A percentile compares a stretch with the other conserved stretches of the same genome.
Evolutionary conservation across 2,113 vertebrate species (phyloP).

Genomic region (Odocoileus virginianus): DNA sequence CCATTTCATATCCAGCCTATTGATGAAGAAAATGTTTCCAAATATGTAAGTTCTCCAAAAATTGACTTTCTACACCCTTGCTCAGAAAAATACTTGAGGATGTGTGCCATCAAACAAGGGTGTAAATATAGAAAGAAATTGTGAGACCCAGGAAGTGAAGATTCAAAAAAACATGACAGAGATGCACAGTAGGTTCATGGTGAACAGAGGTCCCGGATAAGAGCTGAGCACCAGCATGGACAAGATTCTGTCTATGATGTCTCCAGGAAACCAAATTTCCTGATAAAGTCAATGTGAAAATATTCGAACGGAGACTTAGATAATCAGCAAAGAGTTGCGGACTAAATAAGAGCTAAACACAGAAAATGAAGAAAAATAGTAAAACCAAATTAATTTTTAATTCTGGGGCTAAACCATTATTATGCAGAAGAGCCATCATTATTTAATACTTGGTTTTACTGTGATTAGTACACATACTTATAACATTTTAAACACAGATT

Average conservation of each 20-base stretch:
- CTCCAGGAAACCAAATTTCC: neutral
- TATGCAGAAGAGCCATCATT: neutral
- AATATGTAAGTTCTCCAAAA: neutral
- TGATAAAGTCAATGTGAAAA: neutral
- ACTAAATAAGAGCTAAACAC: neutral
- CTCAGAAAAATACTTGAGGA: neutral
- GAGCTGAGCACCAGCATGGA: neutral
- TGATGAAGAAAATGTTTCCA: neutral
- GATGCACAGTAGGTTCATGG: neutral
- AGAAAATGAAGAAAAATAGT: neutral
- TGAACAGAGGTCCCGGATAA: accelerated
- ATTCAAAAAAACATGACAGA: accelerated
- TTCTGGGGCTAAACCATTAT: neutral
- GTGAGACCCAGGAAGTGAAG: no score
- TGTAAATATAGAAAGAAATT: accelerated
- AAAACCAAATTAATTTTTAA: neutral
- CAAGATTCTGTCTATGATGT: no score
- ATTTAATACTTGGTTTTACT: neutral
- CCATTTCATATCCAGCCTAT: no score
- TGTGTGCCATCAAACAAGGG: neutral
- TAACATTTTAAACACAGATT: neutral
- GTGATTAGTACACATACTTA: accelerated
- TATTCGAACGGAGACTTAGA: neutral
- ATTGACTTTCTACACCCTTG: neutral
- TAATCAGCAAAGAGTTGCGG: neutral